These are phyloP conservation scores for Ophiothrix spiculata DNA, from an alignment of 35 echinoderm and acorn worm species.

Conservation along the genomic window DNA sequence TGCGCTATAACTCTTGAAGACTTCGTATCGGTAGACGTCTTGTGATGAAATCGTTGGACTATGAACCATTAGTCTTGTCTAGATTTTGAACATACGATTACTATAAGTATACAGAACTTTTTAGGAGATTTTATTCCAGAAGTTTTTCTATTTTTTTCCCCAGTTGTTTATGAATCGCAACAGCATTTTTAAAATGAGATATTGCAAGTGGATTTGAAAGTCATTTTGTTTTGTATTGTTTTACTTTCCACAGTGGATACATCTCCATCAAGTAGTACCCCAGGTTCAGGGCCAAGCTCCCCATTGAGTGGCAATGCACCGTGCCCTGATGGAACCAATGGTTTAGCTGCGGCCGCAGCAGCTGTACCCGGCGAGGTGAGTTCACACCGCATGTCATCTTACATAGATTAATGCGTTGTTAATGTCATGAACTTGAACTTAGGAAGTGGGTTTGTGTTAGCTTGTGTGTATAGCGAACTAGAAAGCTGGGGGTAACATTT, in stretches of 20 bases:
- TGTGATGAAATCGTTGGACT: too few relatives aligned
- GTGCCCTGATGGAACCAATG: constrained; percentile 67
- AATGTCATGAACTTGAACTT: too few relatives aligned
- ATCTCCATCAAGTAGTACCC: constrained; percentile 86
- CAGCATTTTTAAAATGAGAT: neutral
- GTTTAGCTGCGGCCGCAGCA: constrained; percentile 29
- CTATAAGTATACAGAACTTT: neutral
- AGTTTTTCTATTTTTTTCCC: too few relatives aligned
- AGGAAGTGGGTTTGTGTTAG: too few relatives aligned
- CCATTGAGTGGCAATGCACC: constrained; percentile 68
- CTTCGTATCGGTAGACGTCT: too few relatives aligned
- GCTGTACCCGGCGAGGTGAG: constrained; percentile 59
- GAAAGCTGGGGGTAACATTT: too few relatives aligned
- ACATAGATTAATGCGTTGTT: too few relatives aligned
- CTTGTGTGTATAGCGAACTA: too few relatives aligned
- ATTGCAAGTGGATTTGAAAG: neutral
- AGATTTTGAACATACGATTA: neutral
- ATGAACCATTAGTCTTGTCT: neutral
- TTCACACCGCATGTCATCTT: neutral
- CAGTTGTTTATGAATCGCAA: neutral
- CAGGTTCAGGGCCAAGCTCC: constrained; percentile 96
- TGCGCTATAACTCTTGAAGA: too few relatives aligned
- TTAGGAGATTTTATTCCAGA: neutral
- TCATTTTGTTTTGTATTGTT: neutral
- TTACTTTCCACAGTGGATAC: constrained; percentile 77